Percentiles rank a stretch among this genome's conserved stretches.
Evolutionary conservation across 2,113 vertebrate genomes (phyloP).

Genomic region (Rhineura floridana): DNA sequence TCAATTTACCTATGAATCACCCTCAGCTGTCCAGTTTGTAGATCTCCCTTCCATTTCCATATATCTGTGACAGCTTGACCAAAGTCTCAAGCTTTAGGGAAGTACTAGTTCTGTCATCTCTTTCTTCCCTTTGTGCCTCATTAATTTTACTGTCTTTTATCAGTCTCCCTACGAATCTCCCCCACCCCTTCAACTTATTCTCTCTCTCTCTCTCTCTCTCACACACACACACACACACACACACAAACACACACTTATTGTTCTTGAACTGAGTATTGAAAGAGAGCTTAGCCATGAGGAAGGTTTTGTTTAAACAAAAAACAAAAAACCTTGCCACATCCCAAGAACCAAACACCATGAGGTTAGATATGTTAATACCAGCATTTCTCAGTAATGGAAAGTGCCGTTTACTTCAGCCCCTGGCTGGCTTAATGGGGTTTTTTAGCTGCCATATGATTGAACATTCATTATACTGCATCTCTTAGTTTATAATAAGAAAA

Average conservation of each 20-base stretch:
- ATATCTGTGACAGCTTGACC: neutral
- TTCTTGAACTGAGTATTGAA: constrained; percentile 2
- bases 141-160: constrained; percentile 5
- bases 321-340: neutral
- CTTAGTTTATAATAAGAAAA: constrained; percentile 80
- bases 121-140: constrained; percentile 20
- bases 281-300: constrained; percentile 16
- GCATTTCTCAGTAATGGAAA: constrained; percentile 39
- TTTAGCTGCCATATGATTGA: constrained; percentile 70
- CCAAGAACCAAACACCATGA: constrained; percentile 27
- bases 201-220: neutral
- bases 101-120: constrained; percentile 45
- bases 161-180: neutral
- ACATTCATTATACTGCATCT: constrained; percentile 69
- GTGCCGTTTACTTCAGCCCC: constrained; percentile 33
- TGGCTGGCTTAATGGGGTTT: constrained; percentile 46
- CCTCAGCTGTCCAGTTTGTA: no score
- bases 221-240: no score
- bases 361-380: constrained; percentile 45
- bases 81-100: constrained; percentile 47
- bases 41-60: no score
- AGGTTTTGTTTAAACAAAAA: constrained; percentile 7
- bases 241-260: neutral
- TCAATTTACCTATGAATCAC: no score
- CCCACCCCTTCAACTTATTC: constrained; percentile 39